Percentiles rank a stretch among this genome's conserved stretches.
These are phyloP conservation scores for Hedya salicella DNA, from an alignment of 2,888 invertebrate species.

Conservation along the genomic window DNA sequence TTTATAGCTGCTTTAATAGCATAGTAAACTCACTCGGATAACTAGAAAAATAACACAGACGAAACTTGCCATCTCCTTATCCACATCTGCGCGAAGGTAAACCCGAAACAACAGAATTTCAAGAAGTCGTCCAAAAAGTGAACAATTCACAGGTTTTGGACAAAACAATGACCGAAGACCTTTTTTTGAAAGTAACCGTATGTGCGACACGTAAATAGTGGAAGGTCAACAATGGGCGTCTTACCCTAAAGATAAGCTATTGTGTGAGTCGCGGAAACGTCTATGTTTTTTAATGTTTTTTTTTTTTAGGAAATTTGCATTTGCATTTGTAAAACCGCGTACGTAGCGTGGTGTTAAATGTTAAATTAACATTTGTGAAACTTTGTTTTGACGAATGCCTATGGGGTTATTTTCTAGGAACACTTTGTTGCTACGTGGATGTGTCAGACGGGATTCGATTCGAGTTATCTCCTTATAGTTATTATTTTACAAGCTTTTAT, in stretches of 20 bases:
- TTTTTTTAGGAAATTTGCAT: conserved; percentile 15
- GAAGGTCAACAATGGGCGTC: conserved; percentile 56
- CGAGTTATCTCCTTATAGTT: not conserved
- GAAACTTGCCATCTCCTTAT: not conserved
- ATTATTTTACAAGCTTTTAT: too few species aligned
- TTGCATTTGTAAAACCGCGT: conserved; percentile 5
- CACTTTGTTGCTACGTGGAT: not conserved
- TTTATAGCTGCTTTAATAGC: too few species aligned
- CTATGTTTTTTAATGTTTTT: not conserved
- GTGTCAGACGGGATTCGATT: not conserved
- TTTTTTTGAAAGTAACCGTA: conserved; percentile 60
- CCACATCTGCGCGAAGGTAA: conserved; percentile 15
- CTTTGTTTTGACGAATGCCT: not conserved
- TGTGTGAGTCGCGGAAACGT: conserved; percentile 19
- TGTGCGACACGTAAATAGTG: conserved; percentile 64
- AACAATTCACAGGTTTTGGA: not conserved
- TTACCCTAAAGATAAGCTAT: conserved; percentile 61
- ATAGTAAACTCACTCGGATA: too few species aligned
- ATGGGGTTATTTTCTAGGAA: not conserved
- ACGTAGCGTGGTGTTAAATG: conserved; percentile 11
- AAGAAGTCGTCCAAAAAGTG: conserved; percentile 3
- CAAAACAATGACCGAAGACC: conserved; percentile 26
- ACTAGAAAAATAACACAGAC: not conserved
- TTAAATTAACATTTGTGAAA: conserved; percentile 1
- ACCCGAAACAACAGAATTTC: conserved; percentile 22